These are phyloP conservation scores for Prunella fulvescens DNA, from an alignment of 2,113 vertebrate genomes.

Conservation along the genomic window DNA sequence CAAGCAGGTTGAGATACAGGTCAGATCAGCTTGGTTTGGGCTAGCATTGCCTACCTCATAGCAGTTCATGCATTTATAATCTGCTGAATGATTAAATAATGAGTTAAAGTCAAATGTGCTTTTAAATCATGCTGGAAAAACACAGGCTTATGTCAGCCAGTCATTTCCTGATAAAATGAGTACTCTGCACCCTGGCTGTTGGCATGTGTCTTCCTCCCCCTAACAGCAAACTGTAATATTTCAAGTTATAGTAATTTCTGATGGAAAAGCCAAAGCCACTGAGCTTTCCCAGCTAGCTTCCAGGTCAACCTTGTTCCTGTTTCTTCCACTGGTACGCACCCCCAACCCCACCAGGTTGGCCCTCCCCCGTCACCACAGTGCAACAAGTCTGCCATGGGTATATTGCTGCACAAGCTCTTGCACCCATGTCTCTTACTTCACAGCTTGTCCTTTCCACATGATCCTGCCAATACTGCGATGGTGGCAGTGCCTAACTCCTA, in stretches of 20 bases:
- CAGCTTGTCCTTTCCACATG: not conserved
- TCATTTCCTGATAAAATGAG: not conserved
- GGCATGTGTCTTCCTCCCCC: not conserved
- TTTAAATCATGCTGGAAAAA: not conserved
- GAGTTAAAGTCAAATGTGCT: not conserved
- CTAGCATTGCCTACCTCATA: not conserved
- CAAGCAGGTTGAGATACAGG: not conserved
- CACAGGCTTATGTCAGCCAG: not conserved
- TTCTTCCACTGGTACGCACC: not conserved
- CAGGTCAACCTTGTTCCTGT: not conserved
- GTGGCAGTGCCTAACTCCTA: not conserved
- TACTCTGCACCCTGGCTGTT: not conserved
- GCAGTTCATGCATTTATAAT: not conserved
- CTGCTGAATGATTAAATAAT: not conserved
- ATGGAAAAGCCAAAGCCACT: not conserved
- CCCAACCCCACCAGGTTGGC: fast-evolving
- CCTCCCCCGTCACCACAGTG: fast-evolving
- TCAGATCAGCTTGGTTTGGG: not conserved
- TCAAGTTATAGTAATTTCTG: not conserved
- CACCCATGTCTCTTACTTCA: not conserved
- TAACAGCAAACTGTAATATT: not conserved
- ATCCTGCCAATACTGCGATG: not conserved
- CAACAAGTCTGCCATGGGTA: fast-evolving
- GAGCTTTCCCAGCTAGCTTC: not conserved
- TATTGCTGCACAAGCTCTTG: not conserved